A percentile compares a stretch with the other conserved stretches of the same genome.
These are phyloP conservation scores for Calliopsis andreniformis DNA, from an alignment of 1,140 invertebrate genomes.

Conservation along the genomic window DNA sequence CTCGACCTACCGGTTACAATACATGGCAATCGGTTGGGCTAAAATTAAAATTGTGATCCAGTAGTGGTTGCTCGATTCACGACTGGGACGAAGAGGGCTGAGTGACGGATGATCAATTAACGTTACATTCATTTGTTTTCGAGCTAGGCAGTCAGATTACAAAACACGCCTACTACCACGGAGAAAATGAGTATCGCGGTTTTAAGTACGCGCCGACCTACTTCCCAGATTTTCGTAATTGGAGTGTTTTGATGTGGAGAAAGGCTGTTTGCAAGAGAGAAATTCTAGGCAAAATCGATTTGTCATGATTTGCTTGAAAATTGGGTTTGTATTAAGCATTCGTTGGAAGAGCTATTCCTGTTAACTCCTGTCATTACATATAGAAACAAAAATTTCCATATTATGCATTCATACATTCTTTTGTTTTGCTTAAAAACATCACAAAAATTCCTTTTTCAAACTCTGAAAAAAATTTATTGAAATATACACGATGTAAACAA, in stretches of 20 bases:
- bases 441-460: too few species aligned
- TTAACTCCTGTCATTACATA: too few species aligned
- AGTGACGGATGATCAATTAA: conserved; percentile 16
- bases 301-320: neutral
- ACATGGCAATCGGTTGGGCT: neutral
- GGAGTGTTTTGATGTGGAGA: conserved; percentile 33
- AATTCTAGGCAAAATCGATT: neutral
- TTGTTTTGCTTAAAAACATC: too few species aligned
- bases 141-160: neutral
- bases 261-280: neutral
- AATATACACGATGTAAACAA: too few species aligned
- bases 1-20: neutral
- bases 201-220: conserved; percentile 40
- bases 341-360: too few species aligned
- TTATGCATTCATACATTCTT: too few species aligned
- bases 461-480: too few species aligned
- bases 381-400: too few species aligned
- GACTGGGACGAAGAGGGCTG: neutral
- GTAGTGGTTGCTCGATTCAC: neutral
- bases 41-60: conserved; percentile 18
- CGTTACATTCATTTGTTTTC: conserved; percentile 18
- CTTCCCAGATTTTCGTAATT: conserved; percentile 35
- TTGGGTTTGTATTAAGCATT: too few species aligned
- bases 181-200: conserved; percentile 35
- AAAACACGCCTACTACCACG: neutral